Percentiles rank a stretch among this genome's conserved stretches.
These are phyloP conservation scores for Antitype chi DNA, from an alignment of 2,888 invertebrate species.

Conservation along the genomic window DNA sequence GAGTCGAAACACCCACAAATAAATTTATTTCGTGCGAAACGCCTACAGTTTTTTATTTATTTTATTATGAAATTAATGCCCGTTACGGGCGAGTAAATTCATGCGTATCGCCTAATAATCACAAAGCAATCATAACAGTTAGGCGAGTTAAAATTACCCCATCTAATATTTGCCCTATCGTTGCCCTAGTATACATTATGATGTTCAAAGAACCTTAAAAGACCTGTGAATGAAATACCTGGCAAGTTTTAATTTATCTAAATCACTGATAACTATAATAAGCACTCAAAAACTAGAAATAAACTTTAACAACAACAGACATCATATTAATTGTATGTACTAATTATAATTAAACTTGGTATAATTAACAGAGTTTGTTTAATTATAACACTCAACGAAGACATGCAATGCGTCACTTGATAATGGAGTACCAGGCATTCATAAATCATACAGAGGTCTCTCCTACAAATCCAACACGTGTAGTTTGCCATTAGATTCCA, in stretches of 20 bases:
- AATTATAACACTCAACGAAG: not conserved
- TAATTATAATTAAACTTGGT: slow-evolving; percentile 17
- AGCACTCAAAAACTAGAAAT: not conserved
- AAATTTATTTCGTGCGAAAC: too few relatives aligned
- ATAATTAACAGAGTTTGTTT: not conserved
- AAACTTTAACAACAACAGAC: slow-evolving; percentile 17
- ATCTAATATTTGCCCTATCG: not conserved
- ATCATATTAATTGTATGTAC: not conserved
- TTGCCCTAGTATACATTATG: not conserved
- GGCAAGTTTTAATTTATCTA: not conserved
- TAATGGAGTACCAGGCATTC: slow-evolving; percentile 41
- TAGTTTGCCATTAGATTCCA: slow-evolving; percentile 46
- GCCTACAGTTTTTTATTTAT: too few relatives aligned
- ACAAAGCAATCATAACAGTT: not conserved
- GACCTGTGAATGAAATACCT: not conserved
- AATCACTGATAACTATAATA: not conserved
- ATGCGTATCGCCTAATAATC: not conserved
- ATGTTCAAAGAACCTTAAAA: not conserved
- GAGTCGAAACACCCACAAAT: too few relatives aligned
- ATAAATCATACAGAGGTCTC: slow-evolving; percentile 43
- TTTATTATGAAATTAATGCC: too few relatives aligned
- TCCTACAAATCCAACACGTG: slow-evolving; percentile 33
- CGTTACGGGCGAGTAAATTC: too few relatives aligned
- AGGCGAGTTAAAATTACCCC: not conserved
- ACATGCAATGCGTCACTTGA: slow-evolving; percentile 23